Percentiles rank a stretch among this genome's conserved stretches.
These are phyloP conservation scores for Pseudachorutes palmiensis DNA, from an alignment of 1,140 invertebrate genomes.

Conservation along the genomic window DNA sequence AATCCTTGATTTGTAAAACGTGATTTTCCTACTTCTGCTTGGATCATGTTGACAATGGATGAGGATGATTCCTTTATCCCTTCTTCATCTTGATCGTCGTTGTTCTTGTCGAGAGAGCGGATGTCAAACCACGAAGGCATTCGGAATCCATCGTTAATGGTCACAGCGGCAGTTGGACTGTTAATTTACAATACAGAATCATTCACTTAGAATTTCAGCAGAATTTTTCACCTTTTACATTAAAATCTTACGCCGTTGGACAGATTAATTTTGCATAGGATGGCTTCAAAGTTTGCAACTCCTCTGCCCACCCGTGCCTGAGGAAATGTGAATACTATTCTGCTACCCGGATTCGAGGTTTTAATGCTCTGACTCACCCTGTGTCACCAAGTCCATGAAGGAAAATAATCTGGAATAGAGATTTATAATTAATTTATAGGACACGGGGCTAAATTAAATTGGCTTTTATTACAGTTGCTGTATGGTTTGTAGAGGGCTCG, in stretches of 20 bases:
- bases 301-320: slow-evolving; percentile 87
- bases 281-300: slow-evolving; percentile 65
- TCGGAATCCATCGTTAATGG: slow-evolving; percentile 79
- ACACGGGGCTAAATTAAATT: not conserved
- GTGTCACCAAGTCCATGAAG: slow-evolving; percentile 54
- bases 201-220: slow-evolving; percentile 30
- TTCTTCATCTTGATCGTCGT: slow-evolving; percentile 75
- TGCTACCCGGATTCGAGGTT: not conserved
- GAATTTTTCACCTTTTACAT: not conserved
- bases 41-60: slow-evolving; percentile 72
- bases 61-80: slow-evolving; percentile 72
- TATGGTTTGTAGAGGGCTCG: slow-evolving; percentile 22
- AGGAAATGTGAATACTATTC: slow-evolving; percentile 38
- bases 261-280: slow-evolving; percentile 87
- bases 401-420: slow-evolving; percentile 48
- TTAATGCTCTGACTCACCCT: slow-evolving; percentile 43
- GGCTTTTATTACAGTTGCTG: slow-evolving; percentile 22
- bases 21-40: slow-evolving; percentile 58
- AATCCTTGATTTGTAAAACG: not conserved
- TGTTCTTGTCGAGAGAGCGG: slow-evolving; percentile 64
- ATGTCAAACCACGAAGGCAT: slow-evolving; percentile 99
- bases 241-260: slow-evolving; percentile 72
- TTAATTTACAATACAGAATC: too few species aligned
- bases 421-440: slow-evolving; percentile 1
- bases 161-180: slow-evolving; percentile 77